Percentiles rank a stretch among this genome's conserved stretches.
These are phyloP conservation scores for Dolomedes plantarius DNA, from an alignment of 2,888 invertebrate species.

Conservation along the genomic window DNA sequence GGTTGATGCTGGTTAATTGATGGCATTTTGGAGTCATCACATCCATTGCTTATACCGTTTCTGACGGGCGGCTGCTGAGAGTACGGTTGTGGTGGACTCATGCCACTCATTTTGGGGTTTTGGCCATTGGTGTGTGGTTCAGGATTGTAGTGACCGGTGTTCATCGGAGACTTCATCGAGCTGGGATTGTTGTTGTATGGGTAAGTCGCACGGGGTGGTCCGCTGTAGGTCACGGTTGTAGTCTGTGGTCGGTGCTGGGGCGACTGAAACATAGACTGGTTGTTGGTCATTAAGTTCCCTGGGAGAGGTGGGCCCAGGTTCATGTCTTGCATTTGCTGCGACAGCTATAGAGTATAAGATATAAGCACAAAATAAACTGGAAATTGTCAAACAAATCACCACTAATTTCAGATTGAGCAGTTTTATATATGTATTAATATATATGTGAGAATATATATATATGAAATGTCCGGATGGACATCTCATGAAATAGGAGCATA, in stretches of 20 bases:
- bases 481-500: no score
- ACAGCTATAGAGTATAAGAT: constrained; percentile 10
- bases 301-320: constrained; percentile 36
- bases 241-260: constrained; percentile 19
- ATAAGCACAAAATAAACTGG: no score
- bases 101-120: neutral
- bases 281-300: neutral
- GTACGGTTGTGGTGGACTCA: neutral
- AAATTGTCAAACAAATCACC: no score
- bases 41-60: constrained; percentile 55
- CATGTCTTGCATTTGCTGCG: constrained; percentile 59
- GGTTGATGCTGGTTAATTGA: no score
- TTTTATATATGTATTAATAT: no score
- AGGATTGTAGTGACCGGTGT: neutral
- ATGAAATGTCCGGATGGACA: no score
- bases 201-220: constrained; percentile 36
- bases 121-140: neutral
- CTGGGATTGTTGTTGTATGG: constrained; percentile 52
- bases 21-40: constrained; percentile 1
- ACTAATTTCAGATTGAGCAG: no score
- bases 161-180: neutral
- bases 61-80: neutral
- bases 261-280: neutral
- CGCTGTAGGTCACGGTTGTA: constrained; percentile 54
- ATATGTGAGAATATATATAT: no score